Percentiles rank a stretch among this genome's conserved stretches.
Conservation (phyloP, 2,113 vertebrate genomes). For the Microcebus ravelobensis region DNA sequence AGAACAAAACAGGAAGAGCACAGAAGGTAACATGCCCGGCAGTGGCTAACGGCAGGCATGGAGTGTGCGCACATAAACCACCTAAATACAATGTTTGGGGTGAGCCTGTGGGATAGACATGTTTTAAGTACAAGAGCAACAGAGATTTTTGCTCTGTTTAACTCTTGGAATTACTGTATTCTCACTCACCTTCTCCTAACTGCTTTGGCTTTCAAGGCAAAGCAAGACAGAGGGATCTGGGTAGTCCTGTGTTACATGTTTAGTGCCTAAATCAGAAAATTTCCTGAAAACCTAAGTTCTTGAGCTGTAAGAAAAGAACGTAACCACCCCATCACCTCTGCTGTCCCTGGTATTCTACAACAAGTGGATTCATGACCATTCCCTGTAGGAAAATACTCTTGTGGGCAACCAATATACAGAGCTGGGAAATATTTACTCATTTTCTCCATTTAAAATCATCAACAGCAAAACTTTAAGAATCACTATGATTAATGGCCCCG, state of each 20-base stretch:
- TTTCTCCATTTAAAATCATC: background rate
- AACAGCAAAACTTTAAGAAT: slow-evolving; percentile 14
- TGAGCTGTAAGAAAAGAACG: background rate
- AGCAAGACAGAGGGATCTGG: background rate
- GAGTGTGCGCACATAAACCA: background rate
- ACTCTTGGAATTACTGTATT: background rate
- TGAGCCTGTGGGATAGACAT: background rate
- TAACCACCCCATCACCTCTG: background rate
- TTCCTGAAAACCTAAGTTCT: slow-evolving; percentile 6
- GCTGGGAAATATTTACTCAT: background rate
- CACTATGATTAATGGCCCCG: background rate
- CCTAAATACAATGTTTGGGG: background rate
- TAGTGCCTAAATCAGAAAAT: background rate
- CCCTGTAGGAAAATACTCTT: slow-evolving; percentile 3
- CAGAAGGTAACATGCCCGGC: background rate
- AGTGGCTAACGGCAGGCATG: background rate
- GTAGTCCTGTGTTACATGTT: background rate
- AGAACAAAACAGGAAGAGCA: background rate
- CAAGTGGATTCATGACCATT: background rate
- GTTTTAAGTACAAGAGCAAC: background rate
- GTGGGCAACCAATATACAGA: background rate
- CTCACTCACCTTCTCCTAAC: background rate
- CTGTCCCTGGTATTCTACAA: background rate
- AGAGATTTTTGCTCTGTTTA: background rate
- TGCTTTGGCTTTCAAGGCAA: background rate